These are phyloP conservation scores for Mustela nigripes DNA, from an alignment of 2,113 vertebrate species.

Conservation along the genomic window DNA sequence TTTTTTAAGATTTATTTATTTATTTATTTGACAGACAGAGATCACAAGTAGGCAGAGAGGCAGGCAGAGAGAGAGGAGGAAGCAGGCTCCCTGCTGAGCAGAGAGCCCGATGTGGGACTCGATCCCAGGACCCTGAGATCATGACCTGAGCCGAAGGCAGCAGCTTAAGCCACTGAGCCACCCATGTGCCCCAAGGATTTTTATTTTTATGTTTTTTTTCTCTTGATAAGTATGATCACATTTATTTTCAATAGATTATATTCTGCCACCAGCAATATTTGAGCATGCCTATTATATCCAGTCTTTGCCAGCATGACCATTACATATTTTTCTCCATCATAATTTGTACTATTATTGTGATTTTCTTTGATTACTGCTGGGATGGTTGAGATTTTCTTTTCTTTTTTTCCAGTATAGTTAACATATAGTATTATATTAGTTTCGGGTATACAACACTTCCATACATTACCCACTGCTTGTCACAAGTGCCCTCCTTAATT, in stretches of 20 bases:
- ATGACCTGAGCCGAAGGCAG: too few species aligned
- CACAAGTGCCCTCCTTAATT: background rate
- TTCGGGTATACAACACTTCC: background rate
- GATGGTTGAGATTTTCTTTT: constrained; percentile 24
- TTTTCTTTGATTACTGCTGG: constrained; percentile 28
- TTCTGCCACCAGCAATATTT: constrained; percentile 7
- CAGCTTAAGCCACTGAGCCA: too few species aligned
- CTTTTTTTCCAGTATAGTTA: background rate
- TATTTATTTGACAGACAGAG: too few species aligned
- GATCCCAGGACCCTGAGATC: too few species aligned
- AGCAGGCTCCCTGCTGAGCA: too few species aligned
- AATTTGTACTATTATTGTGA: background rate
- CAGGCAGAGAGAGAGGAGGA: too few species aligned
- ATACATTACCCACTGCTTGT: background rate
- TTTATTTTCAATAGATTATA: constrained; percentile 3
- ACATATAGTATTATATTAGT: background rate
- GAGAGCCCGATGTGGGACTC: too few species aligned
- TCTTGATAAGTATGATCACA: constrained; percentile 1
- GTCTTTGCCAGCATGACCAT: background rate
- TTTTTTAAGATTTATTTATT: background rate
- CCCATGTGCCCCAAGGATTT: background rate
- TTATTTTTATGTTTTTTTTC: background rate
- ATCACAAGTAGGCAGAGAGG: too few species aligned
- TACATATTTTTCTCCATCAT: background rate
- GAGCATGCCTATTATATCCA: background rate